Base-by-base conservation (phyloP, 2,113 vertebrate genomes). In the Xerus inauris region DNA sequence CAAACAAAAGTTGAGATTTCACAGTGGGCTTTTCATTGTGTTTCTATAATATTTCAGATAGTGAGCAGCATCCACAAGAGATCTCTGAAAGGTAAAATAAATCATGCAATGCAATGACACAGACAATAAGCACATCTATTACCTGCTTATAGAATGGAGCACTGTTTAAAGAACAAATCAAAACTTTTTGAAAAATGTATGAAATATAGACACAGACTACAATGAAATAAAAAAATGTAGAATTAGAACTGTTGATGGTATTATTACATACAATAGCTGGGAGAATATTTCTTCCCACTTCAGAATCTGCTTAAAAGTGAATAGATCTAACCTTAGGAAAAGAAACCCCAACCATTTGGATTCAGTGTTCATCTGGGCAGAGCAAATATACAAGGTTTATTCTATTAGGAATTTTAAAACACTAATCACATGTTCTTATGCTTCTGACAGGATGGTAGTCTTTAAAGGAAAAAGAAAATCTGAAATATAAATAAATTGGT, bases 281-380 rank as follows among this genome's bases (percentile, higher is more conserved):
- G 65, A 76, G 42, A 87, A 71, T 93, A 93, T 93, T 85, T 90
- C 49, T 85, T 77, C 40, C 47, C 90, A 47, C 54, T 92, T 94
- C 40, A 49, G n/a, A 88, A 79, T 87, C 87, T 84, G 30, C 30
- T 89, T 67, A 32, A 90, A 91, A 86, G 54, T 87, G 51, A 73
- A 86, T 42, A 92, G 45, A 45, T 87, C 32, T 85, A 91, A 80
- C 57, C 87, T 84, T 91, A 87, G 38, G 4, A 11, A 45, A 67
- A 93, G 59, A 81, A 84, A 38, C 5, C 13, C 47, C 64, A 51
- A 49, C 14, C 8, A 13, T 73, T 82, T 71, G 28, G 87, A 84
- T 75, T 82, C 80, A 75, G 45, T 85, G 47, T 84, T 88, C n/a
- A 59, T 72, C 7, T 71, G 11, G 6, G 54, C 32, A 95, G 40